A percentile compares a stretch with the other conserved stretches of the same genome.
Evolutionary conservation across 2,888 invertebrate species (phyloP).

Genomic region (Hyposoter dolosus): DNA sequence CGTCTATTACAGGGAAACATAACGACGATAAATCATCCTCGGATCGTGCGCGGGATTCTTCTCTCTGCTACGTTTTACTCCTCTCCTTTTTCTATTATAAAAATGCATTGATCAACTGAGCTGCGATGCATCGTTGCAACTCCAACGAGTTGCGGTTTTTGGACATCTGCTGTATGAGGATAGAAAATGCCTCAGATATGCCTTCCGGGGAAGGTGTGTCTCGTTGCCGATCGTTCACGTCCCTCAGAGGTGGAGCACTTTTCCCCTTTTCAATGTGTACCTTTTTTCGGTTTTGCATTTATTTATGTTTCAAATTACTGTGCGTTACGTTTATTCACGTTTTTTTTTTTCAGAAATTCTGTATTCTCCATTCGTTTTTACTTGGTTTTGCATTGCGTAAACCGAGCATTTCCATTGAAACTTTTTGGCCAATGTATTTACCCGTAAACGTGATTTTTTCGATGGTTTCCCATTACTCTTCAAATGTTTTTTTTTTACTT

Average conservation of each 20-base stretch:
- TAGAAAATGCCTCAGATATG: constrained; percentile 18
- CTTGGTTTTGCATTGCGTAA: not conserved
- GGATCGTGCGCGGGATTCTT: constrained; percentile 35
- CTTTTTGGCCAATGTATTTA: not conserved
- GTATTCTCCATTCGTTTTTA: not conserved
- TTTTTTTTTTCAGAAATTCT: not conserved
- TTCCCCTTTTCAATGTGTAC: constrained; percentile 10
- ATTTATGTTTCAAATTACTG: not conserved
- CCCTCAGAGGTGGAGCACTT: constrained; percentile 70
- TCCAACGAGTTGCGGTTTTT: constrained; percentile 64
- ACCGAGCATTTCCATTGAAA: not conserved
- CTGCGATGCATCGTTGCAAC: constrained; percentile 69
- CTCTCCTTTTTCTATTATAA: constrained; percentile 48
- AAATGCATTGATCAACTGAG: constrained; percentile 67
- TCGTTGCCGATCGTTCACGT: constrained; percentile 44
- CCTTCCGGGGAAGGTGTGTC: not conserved
- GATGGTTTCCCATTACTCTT: not conserved
- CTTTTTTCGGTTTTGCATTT: not conserved
- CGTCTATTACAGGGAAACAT: constrained; percentile 69
- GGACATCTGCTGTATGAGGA: constrained; percentile 74
- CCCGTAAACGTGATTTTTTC: not conserved
- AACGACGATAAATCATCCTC: constrained; percentile 77
- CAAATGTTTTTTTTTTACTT: not conserved
- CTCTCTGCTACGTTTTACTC: constrained; percentile 15
- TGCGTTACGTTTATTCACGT: not conserved